Base-by-base conservation (phyloP, 2,888 invertebrate genomes). In the Vanessa cardui region DNA sequence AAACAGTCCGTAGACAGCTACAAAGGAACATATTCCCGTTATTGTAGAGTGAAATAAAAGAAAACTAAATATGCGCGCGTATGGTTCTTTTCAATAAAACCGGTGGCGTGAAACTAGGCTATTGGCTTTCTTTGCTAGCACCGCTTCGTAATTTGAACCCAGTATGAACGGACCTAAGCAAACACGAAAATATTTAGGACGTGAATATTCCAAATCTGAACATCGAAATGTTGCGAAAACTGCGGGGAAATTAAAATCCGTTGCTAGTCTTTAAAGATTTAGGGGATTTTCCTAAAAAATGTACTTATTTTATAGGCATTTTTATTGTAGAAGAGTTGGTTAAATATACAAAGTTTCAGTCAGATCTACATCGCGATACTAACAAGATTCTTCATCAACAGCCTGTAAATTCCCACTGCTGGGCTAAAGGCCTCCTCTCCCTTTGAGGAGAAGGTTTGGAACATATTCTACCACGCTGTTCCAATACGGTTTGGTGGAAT, bases 51-150 rank as follows among this genome's bases (percentile, higher is more conserved):
- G 44, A 72, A 78, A 76, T 82, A 82, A 84, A 84, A 84, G 80
- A 78, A 74, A 74, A 76, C 78, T 80, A 83, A 82, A 84, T 85
- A 82, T 78, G 74, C 76, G 74, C 80, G 78, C 75, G 78, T 80
- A 77, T 81, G 75, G 72, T 76, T 82, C 82, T 85, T 87, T 89
- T 89, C 86, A 87, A 89, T 88, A 89, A 86, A 89, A 86, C 80
- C 84, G 80, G 78, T 81, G 80, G 86, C 80, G 80, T 83, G 83
- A 85, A 87, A 83, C 81, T 77, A 76, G 78, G 80, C 83, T 85
- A 86, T 89, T 87, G 88, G 83, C 83, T 86, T 87, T 85, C 87
- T 86, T 87, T 85, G 81, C 81, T 69, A 49, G 60, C 54, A 64
- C 61, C 72, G 72, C 69, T 73, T 66, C 62, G 70, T 64, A 72